A percentile compares a stretch with the other conserved stretches of the same genome.
phyloP scores from a whole-genome alignment of 2,113 vertebrate species.

The Urocolius indicus region DNA sequence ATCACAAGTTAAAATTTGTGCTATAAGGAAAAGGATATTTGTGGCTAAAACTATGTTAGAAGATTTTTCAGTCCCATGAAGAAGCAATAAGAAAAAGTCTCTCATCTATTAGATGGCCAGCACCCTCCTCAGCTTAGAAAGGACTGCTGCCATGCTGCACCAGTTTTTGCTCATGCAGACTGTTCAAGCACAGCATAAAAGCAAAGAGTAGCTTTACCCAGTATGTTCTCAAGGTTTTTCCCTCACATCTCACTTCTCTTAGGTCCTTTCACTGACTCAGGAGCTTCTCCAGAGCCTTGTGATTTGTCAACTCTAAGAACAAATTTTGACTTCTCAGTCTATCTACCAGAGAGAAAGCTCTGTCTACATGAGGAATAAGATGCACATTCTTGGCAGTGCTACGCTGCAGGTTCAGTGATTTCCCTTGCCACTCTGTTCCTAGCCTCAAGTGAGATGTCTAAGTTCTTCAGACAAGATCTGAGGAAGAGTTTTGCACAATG shows the following conservation, averaged over 20 bases:
- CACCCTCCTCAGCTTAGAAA: not conserved
- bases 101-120: not conserved
- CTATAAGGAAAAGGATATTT: not conserved
- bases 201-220: not conserved
- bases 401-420: accelerated
- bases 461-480: not conserved
- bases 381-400: not conserved
- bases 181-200: not conserved
- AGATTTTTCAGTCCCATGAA: not conserved
- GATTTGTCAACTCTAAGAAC: not conserved
- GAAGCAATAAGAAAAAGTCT: not conserved
- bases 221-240: not conserved
- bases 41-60: not conserved
- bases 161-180: not conserved
- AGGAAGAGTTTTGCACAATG: not conserved
- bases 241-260: not conserved
- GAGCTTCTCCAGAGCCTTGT: not conserved
- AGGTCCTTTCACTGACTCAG: not conserved
- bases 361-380: not conserved
- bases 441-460: not conserved
- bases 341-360: not conserved
- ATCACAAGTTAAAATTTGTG: not conserved
- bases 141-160: not conserved
- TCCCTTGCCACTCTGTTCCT: not conserved
- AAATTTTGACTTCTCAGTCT: accelerated